Conservation (phyloP, 92 coral and sea anemone species). For the Heteractis magnifica region DNA sequence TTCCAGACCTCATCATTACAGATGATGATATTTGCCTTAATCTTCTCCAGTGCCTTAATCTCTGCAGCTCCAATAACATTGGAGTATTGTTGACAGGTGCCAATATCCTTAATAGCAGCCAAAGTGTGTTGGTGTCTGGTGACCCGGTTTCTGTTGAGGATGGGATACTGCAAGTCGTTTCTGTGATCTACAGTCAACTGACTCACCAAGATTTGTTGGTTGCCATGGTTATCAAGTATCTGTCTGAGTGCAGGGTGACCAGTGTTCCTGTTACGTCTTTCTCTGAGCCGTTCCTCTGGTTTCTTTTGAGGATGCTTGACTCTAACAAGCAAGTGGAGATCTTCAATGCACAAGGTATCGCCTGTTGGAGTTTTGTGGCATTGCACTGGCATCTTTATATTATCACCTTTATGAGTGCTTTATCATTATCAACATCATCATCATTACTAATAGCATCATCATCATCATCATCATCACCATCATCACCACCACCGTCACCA, state of each 20-base stretch:
- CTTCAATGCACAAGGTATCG: constrained; percentile 72
- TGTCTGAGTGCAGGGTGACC: constrained; percentile 6
- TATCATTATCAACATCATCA: neutral
- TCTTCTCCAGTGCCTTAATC: constrained; percentile 74
- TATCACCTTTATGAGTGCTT: neutral
- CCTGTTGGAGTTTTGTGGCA: neutral
- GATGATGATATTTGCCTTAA: constrained; percentile 49
- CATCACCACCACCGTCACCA: neutral
- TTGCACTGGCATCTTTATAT: neutral
- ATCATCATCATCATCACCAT: neutral
- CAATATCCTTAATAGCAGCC: constrained; percentile 26
- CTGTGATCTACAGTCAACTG: constrained; percentile 59
- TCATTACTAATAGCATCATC: neutral
- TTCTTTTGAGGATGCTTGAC: constrained; percentile 66
- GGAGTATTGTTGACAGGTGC: constrained; percentile 45
- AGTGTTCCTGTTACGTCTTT: constrained; percentile 26
- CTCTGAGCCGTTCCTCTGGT: constrained; percentile 87
- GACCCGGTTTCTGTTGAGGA: constrained; percentile 84
- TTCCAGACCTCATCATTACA: constrained; percentile 42
- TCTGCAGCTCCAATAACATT: constrained; percentile 58
- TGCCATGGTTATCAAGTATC: constrained; percentile 16
- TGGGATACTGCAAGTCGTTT: constrained; percentile 74
- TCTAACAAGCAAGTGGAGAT: constrained; percentile 56
- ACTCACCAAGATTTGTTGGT: constrained; percentile 47
- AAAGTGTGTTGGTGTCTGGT: constrained; percentile 44